Percentiles rank a stretch among this genome's conserved stretches.
phyloP scores from a whole-genome alignment of 2,113 vertebrate genomes.

The Gambusia holbrooki region DNA sequence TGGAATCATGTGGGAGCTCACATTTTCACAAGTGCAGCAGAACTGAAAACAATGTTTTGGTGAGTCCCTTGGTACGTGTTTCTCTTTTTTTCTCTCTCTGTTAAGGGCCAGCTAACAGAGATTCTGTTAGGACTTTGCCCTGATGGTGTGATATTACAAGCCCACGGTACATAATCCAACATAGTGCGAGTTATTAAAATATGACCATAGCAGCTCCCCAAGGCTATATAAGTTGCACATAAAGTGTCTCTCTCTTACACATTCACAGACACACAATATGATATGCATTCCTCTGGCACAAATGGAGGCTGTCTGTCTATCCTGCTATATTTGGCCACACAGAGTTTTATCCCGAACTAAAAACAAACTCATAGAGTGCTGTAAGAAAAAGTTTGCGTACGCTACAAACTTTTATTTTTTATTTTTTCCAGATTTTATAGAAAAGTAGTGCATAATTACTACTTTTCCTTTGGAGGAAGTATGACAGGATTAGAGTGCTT shows the following conservation, averaged over 20 bases:
- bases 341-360: constrained; percentile 52
- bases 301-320: constrained; percentile 38
- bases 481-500: too few species aligned
- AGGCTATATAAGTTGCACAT: constrained; percentile 65
- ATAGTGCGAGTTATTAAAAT: constrained; percentile 78
- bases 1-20: constrained; percentile 77
- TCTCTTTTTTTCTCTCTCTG: constrained; percentile 41
- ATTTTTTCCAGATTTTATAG: not conserved
- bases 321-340: constrained; percentile 21
- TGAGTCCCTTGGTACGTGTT: constrained; percentile 65
- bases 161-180: constrained; percentile 75
- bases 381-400: not conserved
- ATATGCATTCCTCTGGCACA: constrained; percentile 60
- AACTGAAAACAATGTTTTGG: constrained; percentile 78
- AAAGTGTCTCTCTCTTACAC: constrained; percentile 34
- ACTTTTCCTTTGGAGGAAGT: too few species aligned
- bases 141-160: constrained; percentile 76
- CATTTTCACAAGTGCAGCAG: constrained; percentile 79
- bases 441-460: not conserved
- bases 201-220: constrained; percentile 74
- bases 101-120: constrained; percentile 63
- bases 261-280: constrained; percentile 11
- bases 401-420: too few species aligned
- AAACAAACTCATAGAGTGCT: constrained; percentile 1
- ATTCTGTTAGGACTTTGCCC: constrained; percentile 68